phyloP scores from a whole-genome alignment of 2,888 invertebrate species.

The Metopia argyrocephala region DNA sequence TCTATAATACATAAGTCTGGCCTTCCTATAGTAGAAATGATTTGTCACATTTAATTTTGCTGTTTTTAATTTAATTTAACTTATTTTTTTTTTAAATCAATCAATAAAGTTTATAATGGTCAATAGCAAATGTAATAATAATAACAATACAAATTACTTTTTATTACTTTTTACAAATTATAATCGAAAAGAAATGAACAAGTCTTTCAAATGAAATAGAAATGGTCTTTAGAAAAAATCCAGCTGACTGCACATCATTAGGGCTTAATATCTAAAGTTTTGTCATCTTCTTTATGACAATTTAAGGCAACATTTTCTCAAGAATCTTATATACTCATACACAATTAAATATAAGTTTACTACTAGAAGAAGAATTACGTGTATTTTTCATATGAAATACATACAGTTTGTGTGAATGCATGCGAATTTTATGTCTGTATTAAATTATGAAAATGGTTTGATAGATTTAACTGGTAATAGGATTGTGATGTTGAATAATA shows the following conservation, averaged over 20 bases:
- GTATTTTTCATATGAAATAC: neutral
- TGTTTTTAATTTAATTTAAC: too few species aligned
- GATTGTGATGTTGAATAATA: slow-evolving; percentile 54
- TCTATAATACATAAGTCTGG: slow-evolving; percentile 76
- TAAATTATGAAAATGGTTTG: slow-evolving; percentile 45
- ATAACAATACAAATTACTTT: slow-evolving; percentile 10
- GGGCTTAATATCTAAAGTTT: slow-evolving; percentile 44
- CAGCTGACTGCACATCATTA: slow-evolving; percentile 43
- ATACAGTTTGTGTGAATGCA: slow-evolving; percentile 12
- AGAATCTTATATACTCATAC: neutral
- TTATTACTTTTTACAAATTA: neutral
- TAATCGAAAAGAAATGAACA: neutral
- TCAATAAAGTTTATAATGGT: too few species aligned
- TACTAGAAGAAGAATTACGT: neutral
- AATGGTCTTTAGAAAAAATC: slow-evolving; percentile 4
- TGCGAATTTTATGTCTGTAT: neutral
- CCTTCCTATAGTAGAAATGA: slow-evolving; percentile 80
- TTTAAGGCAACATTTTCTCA: slow-evolving; percentile 36
- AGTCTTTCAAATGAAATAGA: neutral
- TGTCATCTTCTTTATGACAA: slow-evolving; percentile 47
- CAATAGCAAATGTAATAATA: neutral
- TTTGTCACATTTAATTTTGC: slow-evolving; percentile 79
- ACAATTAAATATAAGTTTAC: neutral
- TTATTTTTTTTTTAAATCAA: too few species aligned
- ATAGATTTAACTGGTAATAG: slow-evolving; percentile 57